Evolutionary conservation across 37 sponge, comb jelly and placozoan genomes (phyloP).

Genomic region (Petrosia ficiformis): DNA sequence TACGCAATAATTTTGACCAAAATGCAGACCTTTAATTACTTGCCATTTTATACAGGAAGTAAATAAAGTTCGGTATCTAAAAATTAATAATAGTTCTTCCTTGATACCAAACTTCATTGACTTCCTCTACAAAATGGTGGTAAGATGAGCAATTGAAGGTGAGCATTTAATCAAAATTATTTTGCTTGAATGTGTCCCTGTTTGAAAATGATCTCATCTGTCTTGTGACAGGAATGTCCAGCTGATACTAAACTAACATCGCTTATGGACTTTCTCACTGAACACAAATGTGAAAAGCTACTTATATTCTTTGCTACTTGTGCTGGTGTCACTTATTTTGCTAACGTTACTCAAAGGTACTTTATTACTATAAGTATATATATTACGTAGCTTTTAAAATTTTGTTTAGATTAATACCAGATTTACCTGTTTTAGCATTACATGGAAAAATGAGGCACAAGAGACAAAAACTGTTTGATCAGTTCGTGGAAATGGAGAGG

Average conservation of each 20-base stretch:
- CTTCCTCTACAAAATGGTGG: no score
- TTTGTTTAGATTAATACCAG: background rate
- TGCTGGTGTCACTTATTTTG: slow-evolving; percentile 93
- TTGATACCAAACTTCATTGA: no score
- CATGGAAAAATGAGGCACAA: slow-evolving; percentile 92
- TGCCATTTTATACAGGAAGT: no score
- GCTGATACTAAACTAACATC: slow-evolving; percentile 19
- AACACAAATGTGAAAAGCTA: slow-evolving; percentile 39
- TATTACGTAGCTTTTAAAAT: background rate
- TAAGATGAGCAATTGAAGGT: no score
- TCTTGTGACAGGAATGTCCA: slow-evolving; percentile 10
- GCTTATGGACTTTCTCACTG: slow-evolving; percentile 14
- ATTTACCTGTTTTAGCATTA: slow-evolving; percentile 54
- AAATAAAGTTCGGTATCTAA: no score
- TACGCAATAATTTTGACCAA: no score
- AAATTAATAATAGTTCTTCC: no score
- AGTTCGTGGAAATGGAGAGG: slow-evolving; percentile 57
- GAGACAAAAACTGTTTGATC: slow-evolving; percentile 63
- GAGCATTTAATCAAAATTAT: no score
- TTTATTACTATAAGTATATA: background rate
- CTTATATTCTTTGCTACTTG: slow-evolving; percentile 96
- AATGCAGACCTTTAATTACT: no score
- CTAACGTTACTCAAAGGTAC: slow-evolving; percentile 15
- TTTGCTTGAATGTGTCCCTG: no score
- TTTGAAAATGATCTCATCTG: no score